Base-by-base conservation (phyloP, 2,797 vertebrate genomes). In the Sebastolobus alascanus region DNA sequence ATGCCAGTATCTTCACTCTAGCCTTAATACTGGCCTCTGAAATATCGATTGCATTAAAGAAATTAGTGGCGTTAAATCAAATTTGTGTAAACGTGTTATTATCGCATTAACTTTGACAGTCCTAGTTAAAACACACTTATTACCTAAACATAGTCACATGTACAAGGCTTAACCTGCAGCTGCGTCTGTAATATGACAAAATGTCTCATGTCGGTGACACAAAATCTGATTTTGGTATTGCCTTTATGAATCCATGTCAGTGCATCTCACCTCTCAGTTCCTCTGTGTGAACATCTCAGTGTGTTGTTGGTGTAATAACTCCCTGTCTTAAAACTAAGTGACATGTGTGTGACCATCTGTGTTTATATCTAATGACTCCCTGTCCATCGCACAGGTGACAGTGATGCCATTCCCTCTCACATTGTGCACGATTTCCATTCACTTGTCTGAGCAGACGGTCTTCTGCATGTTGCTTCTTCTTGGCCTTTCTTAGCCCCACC, bases 281-380 rank as follows among this genome's bases (percentile, higher is more conserved):
- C 46, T 35, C 13, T 73, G 2, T 61, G 67, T 55, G 35, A 79
- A 33, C 68, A 22, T 67, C 18, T 65, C 58, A 16, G 14, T 37
- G 33, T 70, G 64, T 46, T 72, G 75, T 58, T 63, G 16, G 6
- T 79, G 38, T 76, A 84, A 80, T 80, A 16, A 43, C 75, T 61
- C 68, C 73, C 75, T 82, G 64, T 79, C 35, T 60, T 11, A 20
- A 31, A 43, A 5, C 77, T 64, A 73, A 82, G 60, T 87, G 82
- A 61, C 29, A 10, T 27, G 25, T 59, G 33, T 68, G 68, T 61
- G 20, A 33, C 4, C 29, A 63, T 72, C 10, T 77, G 58, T 75
- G 77, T 79, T 52, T 84, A 31, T 50, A 63, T 73, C 63, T 79
- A 76, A 77, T 82, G 56, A 84, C 75, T 82, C 73, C 50, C 50